Conservation (phyloP, 2,113 vertebrate species). For the Gobiocypris rarus region DNA sequence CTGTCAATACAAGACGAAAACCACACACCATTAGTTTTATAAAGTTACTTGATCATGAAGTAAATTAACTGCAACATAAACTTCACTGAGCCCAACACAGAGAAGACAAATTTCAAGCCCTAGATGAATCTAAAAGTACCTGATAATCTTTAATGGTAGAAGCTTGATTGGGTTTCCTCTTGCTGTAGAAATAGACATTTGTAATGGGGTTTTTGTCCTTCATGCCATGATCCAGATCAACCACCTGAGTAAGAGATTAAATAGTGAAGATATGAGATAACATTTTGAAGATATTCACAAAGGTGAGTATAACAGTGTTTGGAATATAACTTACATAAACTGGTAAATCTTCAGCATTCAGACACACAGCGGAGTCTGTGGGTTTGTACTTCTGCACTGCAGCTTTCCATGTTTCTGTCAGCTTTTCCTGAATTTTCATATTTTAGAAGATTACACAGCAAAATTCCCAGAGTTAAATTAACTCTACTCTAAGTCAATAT, state of each 20-base stretch:
- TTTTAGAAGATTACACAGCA: neutral
- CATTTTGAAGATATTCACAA: no score
- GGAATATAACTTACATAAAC: neutral
- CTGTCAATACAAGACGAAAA: neutral
- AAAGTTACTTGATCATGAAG: no score
- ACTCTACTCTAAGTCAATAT: no score
- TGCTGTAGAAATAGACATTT: constrained; percentile 79
- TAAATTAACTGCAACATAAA: no score
- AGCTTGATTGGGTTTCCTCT: constrained; percentile 67
- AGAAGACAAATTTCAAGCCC: no score
- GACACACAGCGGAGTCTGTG: neutral
- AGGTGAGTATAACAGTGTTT: no score
- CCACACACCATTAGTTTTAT: neutral
- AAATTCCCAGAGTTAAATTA: no score
- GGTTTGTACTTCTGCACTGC: neutral
- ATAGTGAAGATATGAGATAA: neutral
- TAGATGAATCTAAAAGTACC: no score
- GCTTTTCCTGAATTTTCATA: neutral
- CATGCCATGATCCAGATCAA: constrained; percentile 84
- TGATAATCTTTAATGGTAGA: constrained; percentile 74
- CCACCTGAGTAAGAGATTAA: constrained; percentile 65
- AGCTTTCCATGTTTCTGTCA: neutral
- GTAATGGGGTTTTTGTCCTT: constrained; percentile 81
- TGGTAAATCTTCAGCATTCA: neutral
- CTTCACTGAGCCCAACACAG: no score